These are phyloP conservation scores for Alcedo atthis DNA, from an alignment of 2,797 vertebrate genomes.

Conservation along the genomic window DNA sequence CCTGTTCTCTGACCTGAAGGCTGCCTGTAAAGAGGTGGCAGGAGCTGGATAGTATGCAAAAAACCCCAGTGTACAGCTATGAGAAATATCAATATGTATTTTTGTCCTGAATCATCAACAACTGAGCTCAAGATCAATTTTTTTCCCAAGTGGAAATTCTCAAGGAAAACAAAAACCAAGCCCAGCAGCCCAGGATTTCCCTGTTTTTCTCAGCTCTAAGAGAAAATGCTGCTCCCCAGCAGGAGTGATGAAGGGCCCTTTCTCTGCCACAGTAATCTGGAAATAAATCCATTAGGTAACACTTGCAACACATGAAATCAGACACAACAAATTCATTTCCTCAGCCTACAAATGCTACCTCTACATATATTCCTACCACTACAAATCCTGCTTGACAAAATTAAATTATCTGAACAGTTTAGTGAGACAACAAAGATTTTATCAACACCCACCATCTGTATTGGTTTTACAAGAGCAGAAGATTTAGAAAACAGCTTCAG, in stretches of 20 bases:
- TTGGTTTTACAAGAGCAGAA: slow-evolving; percentile 7
- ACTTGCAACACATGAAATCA: neutral
- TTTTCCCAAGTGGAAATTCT: neutral
- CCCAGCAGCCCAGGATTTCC: neutral
- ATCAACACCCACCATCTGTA: slow-evolving; percentile 14
- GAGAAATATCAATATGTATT: neutral
- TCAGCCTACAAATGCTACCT: neutral
- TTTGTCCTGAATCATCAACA: neutral
- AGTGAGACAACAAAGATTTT: slow-evolving; percentile 39
- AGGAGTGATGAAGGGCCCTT: neutral
- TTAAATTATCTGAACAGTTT: slow-evolving; percentile 46
- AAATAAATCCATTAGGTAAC: slow-evolving; percentile 20
- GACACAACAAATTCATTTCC: slow-evolving; percentile 23
- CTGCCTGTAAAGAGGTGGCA: neutral
- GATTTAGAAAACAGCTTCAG: slow-evolving; percentile 17
- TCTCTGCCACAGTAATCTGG: neutral
- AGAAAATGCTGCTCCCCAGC: neutral
- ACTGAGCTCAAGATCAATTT: neutral
- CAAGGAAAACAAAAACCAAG: neutral
- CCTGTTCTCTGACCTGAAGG: neutral
- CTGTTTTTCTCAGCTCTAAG: neutral
- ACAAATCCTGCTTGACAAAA: slow-evolving; percentile 10
- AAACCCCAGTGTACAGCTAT: neutral
- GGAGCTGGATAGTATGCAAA: neutral
- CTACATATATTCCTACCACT: neutral